phyloP scores from a whole-genome alignment of 1,140 invertebrate species.

The Lanistes nyassanus region DNA sequence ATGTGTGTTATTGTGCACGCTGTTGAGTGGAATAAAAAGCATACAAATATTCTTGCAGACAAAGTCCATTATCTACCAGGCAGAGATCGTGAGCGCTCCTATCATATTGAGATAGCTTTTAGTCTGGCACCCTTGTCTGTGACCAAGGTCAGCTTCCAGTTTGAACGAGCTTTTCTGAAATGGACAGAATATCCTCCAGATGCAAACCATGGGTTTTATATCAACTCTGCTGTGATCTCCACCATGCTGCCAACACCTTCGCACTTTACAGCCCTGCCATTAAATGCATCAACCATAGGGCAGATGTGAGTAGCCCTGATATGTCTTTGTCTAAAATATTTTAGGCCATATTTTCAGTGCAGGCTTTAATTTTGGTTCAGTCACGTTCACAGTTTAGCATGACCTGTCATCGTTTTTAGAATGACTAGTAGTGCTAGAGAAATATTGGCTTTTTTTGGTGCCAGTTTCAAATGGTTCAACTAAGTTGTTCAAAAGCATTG shows the following conservation, averaged over 20 bases:
- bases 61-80: slow-evolving; percentile 80
- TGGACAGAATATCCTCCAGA: slow-evolving; percentile 99
- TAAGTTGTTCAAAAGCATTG: too few species aligned
- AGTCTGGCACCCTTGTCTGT: slow-evolving; percentile 82
- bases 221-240: slow-evolving; percentile 76
- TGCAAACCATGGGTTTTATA: slow-evolving; percentile 91
- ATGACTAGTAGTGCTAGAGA: too few species aligned
- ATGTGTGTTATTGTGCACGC: too few species aligned
- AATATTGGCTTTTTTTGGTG: too few species aligned
- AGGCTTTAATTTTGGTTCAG: too few species aligned
- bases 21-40: not conserved
- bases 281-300: slow-evolving; percentile 77
- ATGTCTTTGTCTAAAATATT: too few species aligned
- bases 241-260: slow-evolving; percentile 80
- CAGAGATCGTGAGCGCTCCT: slow-evolving; percentile 82
- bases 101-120: slow-evolving; percentile 90
- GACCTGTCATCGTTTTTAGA: too few species aligned
- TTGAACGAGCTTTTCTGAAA: slow-evolving; percentile 94
- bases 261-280: slow-evolving; percentile 82
- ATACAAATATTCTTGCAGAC: slow-evolving; percentile 43
- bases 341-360: too few species aligned
- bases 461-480: too few species aligned
- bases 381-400: too few species aligned
- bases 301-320: slow-evolving; percentile 68
- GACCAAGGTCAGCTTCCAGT: slow-evolving; percentile 86